A percentile compares a stretch with the other conserved stretches of the same genome.
These are phyloP conservation scores for Hyperoplus lanceolatus DNA, from an alignment of 2,797 vertebrate genomes.

Conservation along the genomic window DNA sequence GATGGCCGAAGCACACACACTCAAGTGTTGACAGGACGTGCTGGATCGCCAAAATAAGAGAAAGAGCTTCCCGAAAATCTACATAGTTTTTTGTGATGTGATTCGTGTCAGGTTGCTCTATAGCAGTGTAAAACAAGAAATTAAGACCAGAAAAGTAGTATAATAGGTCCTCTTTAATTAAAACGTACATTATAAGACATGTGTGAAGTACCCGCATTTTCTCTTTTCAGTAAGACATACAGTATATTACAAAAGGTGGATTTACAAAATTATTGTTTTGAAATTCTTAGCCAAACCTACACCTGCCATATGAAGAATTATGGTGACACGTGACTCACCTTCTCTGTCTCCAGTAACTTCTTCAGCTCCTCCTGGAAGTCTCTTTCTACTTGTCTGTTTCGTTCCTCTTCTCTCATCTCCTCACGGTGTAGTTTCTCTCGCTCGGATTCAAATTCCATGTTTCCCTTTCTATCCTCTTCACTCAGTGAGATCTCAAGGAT, in stretches of 20 bases:
- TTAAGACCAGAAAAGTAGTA: too few relatives aligned
- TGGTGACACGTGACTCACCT: constrained; percentile 58
- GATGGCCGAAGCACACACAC: too few relatives aligned
- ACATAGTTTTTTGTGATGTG: too few relatives aligned
- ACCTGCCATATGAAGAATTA: background rate
- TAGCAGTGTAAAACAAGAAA: too few relatives aligned
- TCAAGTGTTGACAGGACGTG: too few relatives aligned
- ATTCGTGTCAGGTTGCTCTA: too few relatives aligned
- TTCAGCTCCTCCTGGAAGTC: constrained; percentile 87
- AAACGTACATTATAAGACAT: background rate
- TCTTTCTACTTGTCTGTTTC: constrained; percentile 69
- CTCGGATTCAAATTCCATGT: constrained; percentile 65
- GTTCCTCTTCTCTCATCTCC: constrained; percentile 79
- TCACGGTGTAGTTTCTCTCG: constrained; percentile 71
- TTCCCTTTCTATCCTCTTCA: constrained; percentile 76
- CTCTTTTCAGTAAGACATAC: background rate
- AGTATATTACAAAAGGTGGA: background rate
- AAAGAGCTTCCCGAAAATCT: too few relatives aligned
- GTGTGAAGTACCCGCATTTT: background rate
- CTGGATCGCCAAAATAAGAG: too few relatives aligned
- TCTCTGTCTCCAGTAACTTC: constrained; percentile 66
- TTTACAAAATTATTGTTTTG: background rate
- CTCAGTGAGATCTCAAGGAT: constrained; percentile 78
- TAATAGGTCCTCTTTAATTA: too few relatives aligned
- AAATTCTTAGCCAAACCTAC: background rate